phyloP scores from a whole-genome alignment of 1,140 invertebrate species.

The Orchestia grillus region DNA sequence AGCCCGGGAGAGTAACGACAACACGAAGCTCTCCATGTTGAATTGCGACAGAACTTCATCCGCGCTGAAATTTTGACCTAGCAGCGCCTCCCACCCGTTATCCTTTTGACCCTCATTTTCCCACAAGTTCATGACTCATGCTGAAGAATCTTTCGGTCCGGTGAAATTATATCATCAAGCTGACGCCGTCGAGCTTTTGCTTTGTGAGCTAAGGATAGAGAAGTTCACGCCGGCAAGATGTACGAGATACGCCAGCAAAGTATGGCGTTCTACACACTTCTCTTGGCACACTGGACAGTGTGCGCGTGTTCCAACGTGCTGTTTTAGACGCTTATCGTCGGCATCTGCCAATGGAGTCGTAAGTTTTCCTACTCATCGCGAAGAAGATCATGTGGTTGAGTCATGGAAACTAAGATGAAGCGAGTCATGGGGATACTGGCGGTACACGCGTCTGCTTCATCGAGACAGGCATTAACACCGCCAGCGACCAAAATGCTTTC shows the following conservation, averaged over 20 bases:
- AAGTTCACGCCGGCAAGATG: not conserved
- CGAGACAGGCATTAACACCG: not conserved
- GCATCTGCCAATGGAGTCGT: slow-evolving; percentile 41
- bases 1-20: not conserved
- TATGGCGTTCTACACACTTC: not conserved
- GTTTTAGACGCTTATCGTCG: slow-evolving; percentile 21
- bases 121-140: not conserved
- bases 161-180: not conserved
- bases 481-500: not conserved
- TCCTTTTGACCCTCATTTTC: not conserved
- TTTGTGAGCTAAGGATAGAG: slow-evolving; percentile 4
- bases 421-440: not conserved
- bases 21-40: not conserved
- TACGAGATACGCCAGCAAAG: slow-evolving; percentile 10
- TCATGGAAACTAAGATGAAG: slow-evolving; percentile 9
- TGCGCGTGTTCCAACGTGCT: slow-evolving; percentile 8
- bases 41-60: not conserved
- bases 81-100: not conserved
- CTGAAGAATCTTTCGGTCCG: not conserved
- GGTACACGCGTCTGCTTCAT: not conserved
- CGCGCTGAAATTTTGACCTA: not conserved
- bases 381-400: not conserved
- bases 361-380: not conserved
- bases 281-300: not conserved
- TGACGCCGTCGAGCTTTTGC: not conserved